phyloP scores from a whole-genome alignment of 2,888 invertebrate genomes.

The Lacanobia oleracea region DNA sequence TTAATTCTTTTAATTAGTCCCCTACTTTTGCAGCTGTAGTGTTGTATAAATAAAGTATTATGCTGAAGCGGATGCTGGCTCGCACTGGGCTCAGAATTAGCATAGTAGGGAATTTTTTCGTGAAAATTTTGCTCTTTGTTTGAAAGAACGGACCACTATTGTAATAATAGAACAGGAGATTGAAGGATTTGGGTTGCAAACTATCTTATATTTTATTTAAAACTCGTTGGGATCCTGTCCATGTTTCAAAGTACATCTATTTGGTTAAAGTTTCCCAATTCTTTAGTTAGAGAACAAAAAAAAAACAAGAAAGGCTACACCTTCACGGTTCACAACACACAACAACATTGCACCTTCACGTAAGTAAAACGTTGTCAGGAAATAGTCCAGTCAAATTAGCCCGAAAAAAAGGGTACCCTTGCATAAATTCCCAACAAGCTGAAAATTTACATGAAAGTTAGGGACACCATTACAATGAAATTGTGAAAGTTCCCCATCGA shows the following conservation, averaged over 20 bases:
- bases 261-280: neutral
- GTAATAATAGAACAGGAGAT: neutral
- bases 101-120: constrained; percentile 13
- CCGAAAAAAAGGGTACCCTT: too few species aligned
- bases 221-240: neutral
- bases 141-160: neutral
- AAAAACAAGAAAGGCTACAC: too few species aligned
- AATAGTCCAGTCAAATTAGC: too few species aligned
- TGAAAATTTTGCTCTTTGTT: constrained; percentile 1
- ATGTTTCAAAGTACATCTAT: neutral
- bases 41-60: constrained; percentile 22
- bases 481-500: too few species aligned
- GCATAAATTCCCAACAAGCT: too few species aligned
- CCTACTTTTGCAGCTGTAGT: constrained; percentile 9
- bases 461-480: too few species aligned
- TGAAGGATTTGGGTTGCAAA: neutral
- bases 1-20: constrained; percentile 27
- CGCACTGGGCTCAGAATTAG: constrained; percentile 20
- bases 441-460: too few species aligned
- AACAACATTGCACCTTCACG: neutral
- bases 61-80: constrained; percentile 8
- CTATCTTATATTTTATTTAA: neutral
- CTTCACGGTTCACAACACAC: too few species aligned
- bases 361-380: neutral
- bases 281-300: too few species aligned